Evolutionary conservation across 1,140 invertebrate species (phyloP).

Genomic region (Leptopilina boulardi): DNA sequence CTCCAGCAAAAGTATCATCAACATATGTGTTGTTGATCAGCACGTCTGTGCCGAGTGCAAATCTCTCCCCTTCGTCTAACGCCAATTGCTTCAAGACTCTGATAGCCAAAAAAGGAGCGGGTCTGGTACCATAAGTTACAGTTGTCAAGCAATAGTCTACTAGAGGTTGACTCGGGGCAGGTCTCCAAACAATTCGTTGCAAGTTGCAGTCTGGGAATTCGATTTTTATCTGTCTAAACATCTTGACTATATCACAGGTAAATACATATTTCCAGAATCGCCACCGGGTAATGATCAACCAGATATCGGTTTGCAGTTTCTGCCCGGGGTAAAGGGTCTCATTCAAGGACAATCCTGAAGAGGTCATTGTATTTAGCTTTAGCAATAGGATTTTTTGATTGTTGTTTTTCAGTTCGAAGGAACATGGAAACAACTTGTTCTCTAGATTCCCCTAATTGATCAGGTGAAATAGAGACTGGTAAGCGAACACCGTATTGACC

Average conservation of each 20-base stretch:
- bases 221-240: conserved; percentile 4
- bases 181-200: conserved; percentile 7
- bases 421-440: not conserved
- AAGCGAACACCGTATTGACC: too few species aligned
- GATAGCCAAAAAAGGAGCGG: conserved; percentile 58
- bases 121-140: conserved; percentile 52
- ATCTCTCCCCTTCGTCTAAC: not conserved
- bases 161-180: not conserved
- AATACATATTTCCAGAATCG: not conserved
- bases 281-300: not conserved
- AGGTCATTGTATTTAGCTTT: too few species aligned
- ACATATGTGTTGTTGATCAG: conserved; percentile 24
- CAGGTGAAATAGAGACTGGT: too few species aligned
- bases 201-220: not conserved
- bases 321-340: not conserved
- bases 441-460: not conserved
- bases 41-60: not conserved
- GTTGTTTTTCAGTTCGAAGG: not conserved
- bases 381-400: not conserved
- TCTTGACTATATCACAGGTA: not conserved
- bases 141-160: not conserved
- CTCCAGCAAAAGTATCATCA: conserved; percentile 36
- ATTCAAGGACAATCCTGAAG: not conserved
- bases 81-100: conserved; percentile 51
- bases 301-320: conserved; percentile 10